Evolutionary conservation across 2,888 invertebrate species (phyloP).

Genomic region (Neelides folsomi): DNA sequence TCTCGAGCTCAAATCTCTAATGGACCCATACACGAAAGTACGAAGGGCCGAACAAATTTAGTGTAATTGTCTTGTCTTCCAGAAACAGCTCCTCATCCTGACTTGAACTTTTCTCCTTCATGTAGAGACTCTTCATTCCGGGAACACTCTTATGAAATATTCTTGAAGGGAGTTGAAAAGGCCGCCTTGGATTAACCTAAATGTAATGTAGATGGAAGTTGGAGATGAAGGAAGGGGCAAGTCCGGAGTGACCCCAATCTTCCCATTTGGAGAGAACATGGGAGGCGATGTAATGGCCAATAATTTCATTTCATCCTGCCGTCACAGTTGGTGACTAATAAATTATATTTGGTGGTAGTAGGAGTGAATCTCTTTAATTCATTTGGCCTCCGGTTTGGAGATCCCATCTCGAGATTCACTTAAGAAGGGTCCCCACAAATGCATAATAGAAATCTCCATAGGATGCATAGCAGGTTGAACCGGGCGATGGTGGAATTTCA

Average conservation of each 20-base stretch:
- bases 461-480: background rate
- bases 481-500: background rate
- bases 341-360: constrained; percentile 16
- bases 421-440: background rate
- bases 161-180: too few relatives aligned
- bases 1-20: constrained; percentile 1
- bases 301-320: constrained; percentile 14
- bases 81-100: too few relatives aligned
- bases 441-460: constrained; percentile 2
- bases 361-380: background rate
- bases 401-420: background rate
- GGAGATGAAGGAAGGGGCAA: too few relatives aligned
- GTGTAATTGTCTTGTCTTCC: too few relatives aligned
- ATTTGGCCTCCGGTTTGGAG: background rate
- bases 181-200: too few relatives aligned
- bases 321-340: constrained; percentile 26
- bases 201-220: too few relatives aligned
- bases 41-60: too few relatives aligned
- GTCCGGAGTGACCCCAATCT: too few relatives aligned
- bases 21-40: background rate
- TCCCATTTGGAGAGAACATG: too few relatives aligned
- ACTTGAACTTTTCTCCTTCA: too few relatives aligned
- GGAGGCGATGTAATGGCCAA: background rate
- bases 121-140: too few relatives aligned
- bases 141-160: too few relatives aligned